Percentiles rank a stretch among this genome's conserved stretches.
phyloP scores from a whole-genome alignment of 2,113 vertebrate species.

The Pteronura brasiliensis region DNA sequence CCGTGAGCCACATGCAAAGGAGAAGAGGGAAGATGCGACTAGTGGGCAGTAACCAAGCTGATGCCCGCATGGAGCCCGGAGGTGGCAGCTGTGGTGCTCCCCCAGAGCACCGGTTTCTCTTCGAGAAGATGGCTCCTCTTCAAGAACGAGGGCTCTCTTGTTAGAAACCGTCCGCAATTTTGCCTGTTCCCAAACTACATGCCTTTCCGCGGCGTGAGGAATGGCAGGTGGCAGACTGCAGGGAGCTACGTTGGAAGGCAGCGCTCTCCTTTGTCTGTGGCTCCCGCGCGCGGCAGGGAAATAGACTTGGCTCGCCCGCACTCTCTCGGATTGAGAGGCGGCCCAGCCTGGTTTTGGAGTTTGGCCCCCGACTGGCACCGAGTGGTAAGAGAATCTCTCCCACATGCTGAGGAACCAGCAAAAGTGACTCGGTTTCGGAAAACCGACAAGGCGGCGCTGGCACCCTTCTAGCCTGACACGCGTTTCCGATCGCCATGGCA shows the following conservation, averaged over 20 bases:
- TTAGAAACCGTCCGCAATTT: fast-evolving
- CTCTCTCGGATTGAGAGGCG: background rate
- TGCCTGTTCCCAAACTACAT: background rate
- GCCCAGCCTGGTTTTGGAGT: background rate
- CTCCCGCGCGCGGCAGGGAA: background rate
- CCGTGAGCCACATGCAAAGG: background rate
- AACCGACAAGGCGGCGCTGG: background rate
- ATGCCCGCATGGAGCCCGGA: fast-evolving
- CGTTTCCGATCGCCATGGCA: constrained; percentile 31
- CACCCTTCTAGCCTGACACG: background rate
- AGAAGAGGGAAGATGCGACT: background rate
- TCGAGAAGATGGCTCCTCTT: background rate
- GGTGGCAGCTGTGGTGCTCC: no score
- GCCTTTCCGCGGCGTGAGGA: background rate
- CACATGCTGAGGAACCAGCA: background rate
- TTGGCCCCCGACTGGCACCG: background rate
- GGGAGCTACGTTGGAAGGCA: background rate
- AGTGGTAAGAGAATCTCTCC: background rate
- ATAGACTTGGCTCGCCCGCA: fast-evolving
- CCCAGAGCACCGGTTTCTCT: background rate
- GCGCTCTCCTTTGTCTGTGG: background rate
- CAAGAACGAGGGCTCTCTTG: background rate
- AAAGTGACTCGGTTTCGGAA: background rate
- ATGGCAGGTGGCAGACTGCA: background rate
- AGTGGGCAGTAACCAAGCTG: background rate